Base-by-base conservation (phyloP, 2,888 invertebrate species). In the Lasioglossum morio region DNA sequence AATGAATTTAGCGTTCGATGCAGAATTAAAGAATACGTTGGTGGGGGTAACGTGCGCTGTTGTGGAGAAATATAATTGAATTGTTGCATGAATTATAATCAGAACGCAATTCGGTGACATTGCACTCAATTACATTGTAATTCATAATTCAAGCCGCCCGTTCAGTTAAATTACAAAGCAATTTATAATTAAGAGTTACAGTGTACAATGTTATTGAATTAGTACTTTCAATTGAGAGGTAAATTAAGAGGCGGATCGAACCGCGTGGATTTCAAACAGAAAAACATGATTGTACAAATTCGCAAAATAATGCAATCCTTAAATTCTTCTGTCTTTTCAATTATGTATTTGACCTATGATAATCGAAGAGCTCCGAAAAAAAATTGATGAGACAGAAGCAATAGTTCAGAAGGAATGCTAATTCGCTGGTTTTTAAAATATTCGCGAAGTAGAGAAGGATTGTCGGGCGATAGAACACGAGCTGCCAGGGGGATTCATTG, bases 381-480 rank as follows among this genome's bases (percentile, higher is more conserved):
- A 19, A 37, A 66, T 69, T 12, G 23, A 34, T 12, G 23, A 23
- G 23, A 37, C 4, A 0, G 37, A 10, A 23, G 37, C 37, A 72
- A 75, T 30, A 30, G 30, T 43, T 60, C 48, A n/a, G 16, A 23
- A 30, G 30, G 4, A 27, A 53, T 60, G 43, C 60, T 79, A 72
- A 79, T 79, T 76, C n/a, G 19, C 14, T 60, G 46, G 19, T 84
- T 85, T 84, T 84, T 84, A 34, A 48, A 57, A 72, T 72, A 57
- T 40, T 30, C 53, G 34, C 4, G n/a, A 46, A 16, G 27, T 27
- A 75, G 75, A 34, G 34, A 48, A 19, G 34, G 85, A 69, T 37
- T 74, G 69, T 30, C 37, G 23, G 7, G 27, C 75, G 30, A n/a
- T 75, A 77, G 53, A 23, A 85, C 66, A 79, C 73, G 40, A 43